Evolutionary conservation across 2,113 vertebrate species (phyloP).

Genomic region (Eretmochelys imbricata): DNA sequence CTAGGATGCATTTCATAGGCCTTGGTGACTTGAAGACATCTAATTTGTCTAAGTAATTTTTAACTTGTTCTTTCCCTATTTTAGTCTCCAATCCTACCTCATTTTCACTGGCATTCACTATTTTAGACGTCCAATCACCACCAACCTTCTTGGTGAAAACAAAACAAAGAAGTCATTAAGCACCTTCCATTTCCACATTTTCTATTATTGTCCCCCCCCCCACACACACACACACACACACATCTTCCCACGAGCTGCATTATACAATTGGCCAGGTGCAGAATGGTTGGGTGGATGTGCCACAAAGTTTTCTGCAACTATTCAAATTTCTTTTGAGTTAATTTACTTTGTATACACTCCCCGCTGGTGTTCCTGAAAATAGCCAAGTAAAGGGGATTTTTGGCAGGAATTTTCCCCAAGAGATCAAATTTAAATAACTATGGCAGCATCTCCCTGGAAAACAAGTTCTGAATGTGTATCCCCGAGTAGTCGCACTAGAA

Average conservation of each 20-base stretch:
- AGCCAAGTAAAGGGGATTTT: neutral
- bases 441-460: neutral
- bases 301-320: neutral
- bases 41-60: too few species aligned
- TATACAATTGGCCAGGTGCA: neutral
- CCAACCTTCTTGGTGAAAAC: too few species aligned
- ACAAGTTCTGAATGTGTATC: neutral
- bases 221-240: neutral
- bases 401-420: neutral
- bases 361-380: neutral
- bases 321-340: neutral
- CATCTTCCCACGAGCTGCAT: fast-evolving
- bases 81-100: too few species aligned
- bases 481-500: neutral
- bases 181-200: too few species aligned
- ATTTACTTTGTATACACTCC: neutral
- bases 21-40: too few species aligned
- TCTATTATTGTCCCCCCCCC: too few species aligned
- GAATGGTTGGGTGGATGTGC: fast-evolving
- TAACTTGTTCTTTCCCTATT: too few species aligned
- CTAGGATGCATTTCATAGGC: too few species aligned
- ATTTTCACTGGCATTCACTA: too few species aligned
- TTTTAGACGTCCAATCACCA: too few species aligned
- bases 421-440: neutral
- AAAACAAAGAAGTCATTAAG: too few species aligned